Conservation (phyloP, 2,113 vertebrate genomes). For the Lepus europaeus region DNA sequence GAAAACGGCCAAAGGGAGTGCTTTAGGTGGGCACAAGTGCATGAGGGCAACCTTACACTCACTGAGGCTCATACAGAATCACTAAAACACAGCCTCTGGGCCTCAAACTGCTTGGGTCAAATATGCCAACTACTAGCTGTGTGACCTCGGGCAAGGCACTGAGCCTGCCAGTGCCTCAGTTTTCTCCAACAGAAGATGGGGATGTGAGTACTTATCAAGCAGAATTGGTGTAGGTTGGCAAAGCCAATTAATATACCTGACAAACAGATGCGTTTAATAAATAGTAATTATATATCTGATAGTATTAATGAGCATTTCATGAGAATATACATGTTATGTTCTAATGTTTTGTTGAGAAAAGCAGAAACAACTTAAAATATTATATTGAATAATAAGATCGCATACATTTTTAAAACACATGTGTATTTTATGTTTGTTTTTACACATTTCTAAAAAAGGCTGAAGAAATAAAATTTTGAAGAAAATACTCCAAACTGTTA, state of each 20-base stretch:
- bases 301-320: conserved; percentile 29
- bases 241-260: neutral
- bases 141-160: neutral
- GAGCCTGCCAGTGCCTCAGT: neutral
- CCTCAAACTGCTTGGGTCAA: neutral
- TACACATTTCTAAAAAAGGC: neutral
- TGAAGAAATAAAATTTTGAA: conserved; percentile 20
- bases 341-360: neutral
- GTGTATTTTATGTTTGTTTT: neutral
- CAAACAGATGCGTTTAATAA: neutral
- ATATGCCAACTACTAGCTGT: neutral
- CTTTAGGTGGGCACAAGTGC: neutral
- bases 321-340: neutral
- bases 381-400: neutral
- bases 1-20: neutral
- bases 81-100: neutral
- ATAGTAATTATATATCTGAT: neutral
- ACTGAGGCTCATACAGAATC: neutral
- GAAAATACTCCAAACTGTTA: conserved; percentile 23
- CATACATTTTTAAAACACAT: neutral
- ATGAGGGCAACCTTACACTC: neutral
- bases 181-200: conserved; percentile 4
- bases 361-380: neutral
- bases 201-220: neutral
- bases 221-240: neutral